phyloP scores from a whole-genome alignment of 1,140 invertebrate genomes.

The Cyrtorhinus lividipennis region DNA sequence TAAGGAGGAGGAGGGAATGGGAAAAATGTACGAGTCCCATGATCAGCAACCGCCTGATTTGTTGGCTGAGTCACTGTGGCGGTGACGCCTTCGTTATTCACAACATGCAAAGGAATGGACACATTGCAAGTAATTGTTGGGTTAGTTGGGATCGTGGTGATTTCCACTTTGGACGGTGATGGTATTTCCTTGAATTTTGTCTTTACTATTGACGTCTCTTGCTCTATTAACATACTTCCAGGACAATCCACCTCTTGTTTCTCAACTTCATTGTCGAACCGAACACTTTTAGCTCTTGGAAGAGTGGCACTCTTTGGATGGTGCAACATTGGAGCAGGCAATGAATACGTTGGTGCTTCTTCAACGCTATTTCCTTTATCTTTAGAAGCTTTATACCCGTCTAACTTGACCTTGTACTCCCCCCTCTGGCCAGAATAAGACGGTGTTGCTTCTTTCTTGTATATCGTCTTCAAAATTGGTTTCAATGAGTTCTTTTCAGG shows the following conservation, averaged over 20 bases:
- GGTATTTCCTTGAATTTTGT: slow-evolving; percentile 15
- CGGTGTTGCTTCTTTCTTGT: background rate
- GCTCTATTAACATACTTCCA: background rate
- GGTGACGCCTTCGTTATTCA: background rate
- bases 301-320: background rate
- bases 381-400: background rate
- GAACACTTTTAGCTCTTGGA: slow-evolving; percentile 5
- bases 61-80: background rate
- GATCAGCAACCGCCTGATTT: background rate
- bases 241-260: background rate
- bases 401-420: background rate
- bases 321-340: background rate
- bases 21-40: background rate
- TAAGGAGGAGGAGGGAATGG: background rate
- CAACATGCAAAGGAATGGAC: slow-evolving; percentile 11
- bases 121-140: slow-evolving; percentile 17
- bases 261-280: background rate
- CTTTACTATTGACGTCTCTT: slow-evolving; percentile 4
- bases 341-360: too few relatives aligned
- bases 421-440: background rate
- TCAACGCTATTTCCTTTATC: too few relatives aligned
- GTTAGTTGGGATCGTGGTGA: slow-evolving; percentile 5
- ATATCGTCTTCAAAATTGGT: background rate
- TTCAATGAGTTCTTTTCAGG: background rate
- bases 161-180: slow-evolving; percentile 16